These are phyloP conservation scores for Sarcophaga carnaria DNA, from an alignment of 2,888 invertebrate genomes.

Conservation along the genomic window DNA sequence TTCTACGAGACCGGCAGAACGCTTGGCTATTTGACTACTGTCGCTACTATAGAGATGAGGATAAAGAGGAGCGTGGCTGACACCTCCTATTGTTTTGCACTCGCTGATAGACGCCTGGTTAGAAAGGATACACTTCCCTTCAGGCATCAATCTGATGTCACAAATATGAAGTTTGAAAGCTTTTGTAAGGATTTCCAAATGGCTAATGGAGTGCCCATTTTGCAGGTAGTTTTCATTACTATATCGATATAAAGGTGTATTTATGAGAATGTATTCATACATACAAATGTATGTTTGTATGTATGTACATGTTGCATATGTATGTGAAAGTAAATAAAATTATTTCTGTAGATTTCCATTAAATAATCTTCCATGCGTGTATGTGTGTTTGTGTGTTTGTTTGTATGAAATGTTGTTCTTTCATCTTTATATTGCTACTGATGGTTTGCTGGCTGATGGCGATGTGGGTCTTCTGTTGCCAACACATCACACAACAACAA, in stretches of 20 bases:
- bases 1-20: too few species aligned
- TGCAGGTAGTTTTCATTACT: background rate
- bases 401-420: background rate
- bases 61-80: too few species aligned
- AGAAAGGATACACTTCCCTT: too few species aligned
- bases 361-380: background rate
- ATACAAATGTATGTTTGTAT: background rate
- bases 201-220: too few species aligned
- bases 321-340: background rate
- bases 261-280: slow-evolving; percentile 2
- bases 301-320: background rate
- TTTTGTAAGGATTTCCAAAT: too few species aligned
- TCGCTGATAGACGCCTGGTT: too few species aligned
- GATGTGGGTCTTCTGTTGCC: slow-evolving; percentile 53
- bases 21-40: too few species aligned
- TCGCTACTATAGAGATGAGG: too few species aligned
- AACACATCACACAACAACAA: slow-evolving; percentile 31
- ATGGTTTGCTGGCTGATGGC: slow-evolving; percentile 21
- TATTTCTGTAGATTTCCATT: background rate
- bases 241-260: slow-evolving; percentile 52
- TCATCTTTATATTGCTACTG: slow-evolving; percentile 12
- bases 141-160: too few species aligned
- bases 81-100: too few species aligned
- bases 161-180: too few species aligned
- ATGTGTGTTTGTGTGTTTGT: background rate